Evolutionary conservation across 2,113 vertebrate genomes (phyloP), one percentile per base, ranked within the genome.

Genomic region (Neogobius melanostomus): DNA sequence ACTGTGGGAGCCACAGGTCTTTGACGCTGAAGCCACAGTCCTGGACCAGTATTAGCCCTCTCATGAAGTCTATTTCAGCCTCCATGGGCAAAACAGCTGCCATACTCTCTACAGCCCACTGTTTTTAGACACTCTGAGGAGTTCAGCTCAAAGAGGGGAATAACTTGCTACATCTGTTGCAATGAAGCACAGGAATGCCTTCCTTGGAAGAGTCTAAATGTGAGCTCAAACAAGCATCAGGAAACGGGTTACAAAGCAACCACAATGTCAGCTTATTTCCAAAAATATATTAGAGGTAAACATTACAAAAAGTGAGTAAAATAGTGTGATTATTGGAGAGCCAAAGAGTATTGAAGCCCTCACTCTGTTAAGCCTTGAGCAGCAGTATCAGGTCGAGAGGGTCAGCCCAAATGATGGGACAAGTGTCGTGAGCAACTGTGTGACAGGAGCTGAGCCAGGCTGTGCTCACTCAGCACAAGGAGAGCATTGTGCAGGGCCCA

Each of bases 181-280:
- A 91, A 92, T 92, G 90, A 90, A 89, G 87, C 79, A 74, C 70
- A 90, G 91, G 91, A 92, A 92, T 93, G 91, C 84, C 81, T 85
- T 86, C 75, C 71, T 64, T 80, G 86, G 79, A 84, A 82, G 72
- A n/a, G 45, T 77, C 71, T 75, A 76, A 67, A 79, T 82, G 84
- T 82, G 75, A 75, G 69, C 80, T 82, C 82, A 87, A 82, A 83
- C 3, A 1, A 76, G 72, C 74, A 57, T 60, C 54, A 76, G 59
- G 71, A 72, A 74, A 71, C 72, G 77, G 69, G 53, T 82, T 52
- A 85, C 75, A 64, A 82, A 67, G 52, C 28, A 45, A 62, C 7
- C 53, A 15, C 47, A 75, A 9, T 10, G 17, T 53, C 42, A 66
- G 74, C 72, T 70, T 48, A 56, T 68, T 45, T 28, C 65, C 66